Evolutionary conservation across 2,888 invertebrate genomes (phyloP).

Genomic region (Spatulosminthurus flaviceps): DNA sequence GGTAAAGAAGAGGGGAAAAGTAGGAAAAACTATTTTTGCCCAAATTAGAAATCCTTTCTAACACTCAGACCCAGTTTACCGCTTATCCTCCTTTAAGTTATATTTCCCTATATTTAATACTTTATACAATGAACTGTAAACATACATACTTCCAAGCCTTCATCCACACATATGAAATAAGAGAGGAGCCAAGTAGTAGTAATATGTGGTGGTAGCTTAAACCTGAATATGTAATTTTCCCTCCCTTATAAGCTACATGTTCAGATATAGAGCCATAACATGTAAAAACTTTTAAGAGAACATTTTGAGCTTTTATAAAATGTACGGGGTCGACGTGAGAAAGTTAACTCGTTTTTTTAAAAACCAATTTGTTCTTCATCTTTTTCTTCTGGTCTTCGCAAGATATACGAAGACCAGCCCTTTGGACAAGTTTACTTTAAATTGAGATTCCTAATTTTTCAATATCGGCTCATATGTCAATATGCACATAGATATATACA

Average conservation of each 20-base stretch:
- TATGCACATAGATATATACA: no score
- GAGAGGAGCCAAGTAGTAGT: no score
- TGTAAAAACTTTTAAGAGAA: conserved; percentile 22
- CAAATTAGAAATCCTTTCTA: conserved; percentile 40
- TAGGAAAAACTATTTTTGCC: conserved; percentile 19
- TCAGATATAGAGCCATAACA: no score
- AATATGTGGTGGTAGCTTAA: no score
- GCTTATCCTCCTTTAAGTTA: conserved; percentile 35
- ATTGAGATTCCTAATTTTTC: background rate
- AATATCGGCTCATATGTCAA: background rate
- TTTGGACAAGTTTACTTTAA: background rate
- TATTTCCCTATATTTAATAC: no score
- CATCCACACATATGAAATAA: no score
- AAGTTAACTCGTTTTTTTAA: conserved; percentile 10
- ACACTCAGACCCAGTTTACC: conserved; percentile 45
- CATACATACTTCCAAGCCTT: no score
- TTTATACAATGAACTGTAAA: no score
- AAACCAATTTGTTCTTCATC: background rate
- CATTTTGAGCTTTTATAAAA: background rate
- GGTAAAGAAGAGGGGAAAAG: background rate
- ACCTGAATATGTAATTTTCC: no score
- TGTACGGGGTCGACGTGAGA: conserved; percentile 7
- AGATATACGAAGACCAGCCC: background rate
- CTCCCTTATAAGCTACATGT: no score
- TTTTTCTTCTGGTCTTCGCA: no score